Evolutionary conservation across 2,888 invertebrate species (phyloP), one percentile per base, ranked within the genome.

Genomic region (Hermaeophaga mercurialis): DNA sequence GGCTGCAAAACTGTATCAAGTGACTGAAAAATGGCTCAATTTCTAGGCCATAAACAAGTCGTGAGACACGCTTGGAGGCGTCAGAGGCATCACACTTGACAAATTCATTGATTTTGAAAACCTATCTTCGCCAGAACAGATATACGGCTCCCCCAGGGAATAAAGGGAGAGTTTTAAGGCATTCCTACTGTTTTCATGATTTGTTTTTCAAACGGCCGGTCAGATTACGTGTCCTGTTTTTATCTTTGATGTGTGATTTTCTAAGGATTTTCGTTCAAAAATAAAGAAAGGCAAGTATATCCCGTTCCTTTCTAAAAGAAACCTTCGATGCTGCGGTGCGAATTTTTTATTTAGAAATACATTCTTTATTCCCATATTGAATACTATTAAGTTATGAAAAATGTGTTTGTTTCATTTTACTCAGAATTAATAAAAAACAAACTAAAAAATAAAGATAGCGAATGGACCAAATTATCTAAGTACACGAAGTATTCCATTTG

Each of bases 61-160:
- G 19, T 43, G 43, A 41, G 43, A 24, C 39, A 47, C 38, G 38
- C 19, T 28, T 34, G 45, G 11, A 24, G 19, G 39, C 41, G 28
- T 54, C 38, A 31, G 48, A 43, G 12, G 31, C 49, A 26, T 48
- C 55, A 44, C 43, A 49, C 36, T 49, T 44, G 55, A 55, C 49
- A 36, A 49, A 55, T 48, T 55, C 55, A 55, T 55, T 55, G 55
- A 55, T 55, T 44, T 43, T 36, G 55, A 55, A 49, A 55, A 44
- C 55, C 38, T 38, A 55, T 48, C 43, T 43, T 36, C 41, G 22
- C 26, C 39, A 46, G 46, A 18, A 28, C 28, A 46, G 54, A 54
- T 36, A 43, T 15, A 48, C 43, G 34, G 19, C 48, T 48, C 43
- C 49, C 48, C 17, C 6, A 15, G 24, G 47, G 36, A 11, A 47